Evolutionary conservation across 1,140 invertebrate genomes (phyloP), one percentile per base, ranked within the genome.

Genomic region (Plutomurus gul): DNA sequence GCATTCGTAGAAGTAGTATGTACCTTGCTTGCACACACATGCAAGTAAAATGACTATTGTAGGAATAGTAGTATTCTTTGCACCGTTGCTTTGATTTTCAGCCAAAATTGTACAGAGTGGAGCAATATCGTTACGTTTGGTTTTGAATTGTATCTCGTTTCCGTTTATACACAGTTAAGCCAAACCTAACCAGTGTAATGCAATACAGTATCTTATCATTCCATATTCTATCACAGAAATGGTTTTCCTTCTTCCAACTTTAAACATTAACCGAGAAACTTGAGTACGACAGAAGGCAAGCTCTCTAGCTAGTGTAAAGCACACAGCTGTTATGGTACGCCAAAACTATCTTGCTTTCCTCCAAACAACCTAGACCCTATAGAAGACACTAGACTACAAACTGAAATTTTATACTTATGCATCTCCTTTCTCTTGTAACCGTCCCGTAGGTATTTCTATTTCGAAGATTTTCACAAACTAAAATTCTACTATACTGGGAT

Each of bases 181-280:
- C 51, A 56, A 56, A 56, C 22, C 51, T n/a, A n/a, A n/a, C n/a
- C n/a, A n/a, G n/a, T n/a, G n/a, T n/a, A 56, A 56, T 56, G 51
- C 11, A 56, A 56, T 56, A 16, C n/a, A 65, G 22, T 65, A 65
- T 65, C 56, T 65, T 65, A 65, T 65, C 56, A 65, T 65, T 56
- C 51, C 51, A 56, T 56, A 56, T 56, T 65, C 56, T 65, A 65
- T 65, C 51, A 60, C 51, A 60, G 5, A 56, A 56, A 11, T 16
- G 4, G 27, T 56, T 56, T 27, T 22, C 30, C 51, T 27, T 27
- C 16, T 16, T 33, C 56, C 56, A 65, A 65, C 56, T 65, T 65
- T 65, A 65, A 65, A 65, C 56, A 65, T 65, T 65, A 65, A 65
- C 56, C 56, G 56, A 65, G 56, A 65, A 65, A 65, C 56, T 65